phyloP scores from a whole-genome alignment of 2,888 invertebrate species.

The Cantharis rufa region DNA sequence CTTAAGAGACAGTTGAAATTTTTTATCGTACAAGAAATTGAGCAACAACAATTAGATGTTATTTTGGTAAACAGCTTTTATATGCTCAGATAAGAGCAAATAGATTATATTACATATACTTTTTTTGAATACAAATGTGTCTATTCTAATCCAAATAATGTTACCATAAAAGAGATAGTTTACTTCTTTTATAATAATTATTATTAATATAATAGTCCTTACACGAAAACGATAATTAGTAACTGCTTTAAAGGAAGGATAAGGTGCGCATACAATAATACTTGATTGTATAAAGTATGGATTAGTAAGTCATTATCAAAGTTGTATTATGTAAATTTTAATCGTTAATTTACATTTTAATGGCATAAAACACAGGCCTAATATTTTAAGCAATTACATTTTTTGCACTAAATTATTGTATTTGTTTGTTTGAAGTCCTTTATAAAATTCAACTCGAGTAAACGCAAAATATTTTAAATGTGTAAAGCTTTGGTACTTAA shows the following conservation, averaged over 20 bases:
- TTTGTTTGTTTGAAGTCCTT: background rate
- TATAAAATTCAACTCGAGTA: background rate
- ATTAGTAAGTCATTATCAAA: background rate
- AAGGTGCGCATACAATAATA: background rate
- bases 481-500: background rate
- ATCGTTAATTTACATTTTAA: background rate
- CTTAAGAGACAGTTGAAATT: background rate
- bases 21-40: background rate
- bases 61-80: background rate
- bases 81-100: background rate
- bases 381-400: background rate
- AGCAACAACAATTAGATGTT: background rate
- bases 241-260: background rate
- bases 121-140: background rate
- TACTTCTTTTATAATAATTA: background rate
- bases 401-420: background rate
- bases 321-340: background rate
- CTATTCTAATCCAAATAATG: background rate
- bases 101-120: background rate
- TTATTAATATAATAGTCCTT: too few relatives aligned
- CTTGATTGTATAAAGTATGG: background rate
- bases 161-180: background rate
- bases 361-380: background rate
- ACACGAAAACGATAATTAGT: background rate
- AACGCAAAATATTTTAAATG: background rate